Conservation (phyloP, 2,113 vertebrate species). For the Gobiocypris rarus region DNA sequence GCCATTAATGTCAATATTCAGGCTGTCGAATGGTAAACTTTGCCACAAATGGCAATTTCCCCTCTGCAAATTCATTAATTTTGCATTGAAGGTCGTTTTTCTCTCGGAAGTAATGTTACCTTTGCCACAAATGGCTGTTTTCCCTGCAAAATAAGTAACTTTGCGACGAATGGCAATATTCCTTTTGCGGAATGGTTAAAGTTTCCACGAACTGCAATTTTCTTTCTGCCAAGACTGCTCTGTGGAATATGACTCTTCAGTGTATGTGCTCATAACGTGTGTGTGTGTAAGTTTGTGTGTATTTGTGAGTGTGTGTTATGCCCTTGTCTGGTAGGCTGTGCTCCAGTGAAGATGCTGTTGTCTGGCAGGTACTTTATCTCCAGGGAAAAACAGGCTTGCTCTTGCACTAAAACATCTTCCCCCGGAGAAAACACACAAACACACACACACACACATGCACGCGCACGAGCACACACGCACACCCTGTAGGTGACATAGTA, state of each 20-base stretch:
- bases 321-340: conserved; percentile 44
- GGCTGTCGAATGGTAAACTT: neutral
- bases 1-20: neutral
- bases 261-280: neutral
- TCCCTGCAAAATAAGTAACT: neutral
- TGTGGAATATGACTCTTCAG: conserved; percentile 18
- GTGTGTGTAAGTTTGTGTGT: neutral
- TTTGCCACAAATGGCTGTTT: conserved; percentile 5
- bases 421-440: conserved; percentile 6
- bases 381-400: conserved; percentile 45
- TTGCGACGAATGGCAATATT: conserved; percentile 9
- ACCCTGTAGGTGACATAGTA: conserved; percentile 31
- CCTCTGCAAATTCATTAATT: neutral
- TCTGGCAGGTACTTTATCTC: conserved; percentile 45
- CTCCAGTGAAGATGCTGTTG: conserved; percentile 46
- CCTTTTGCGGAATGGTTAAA: neutral
- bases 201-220: conserved; percentile 11
- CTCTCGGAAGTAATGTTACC: neutral
- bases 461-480: neutral
- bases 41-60: neutral
- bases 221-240: conserved; percentile 14
- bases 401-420: conserved; percentile 43
- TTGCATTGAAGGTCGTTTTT: neutral
- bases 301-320: conserved; percentile 13
- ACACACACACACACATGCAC: neutral